Evolutionary conservation across 1,140 invertebrate genomes (phyloP).

Genomic region (Atta cephalotes): DNA sequence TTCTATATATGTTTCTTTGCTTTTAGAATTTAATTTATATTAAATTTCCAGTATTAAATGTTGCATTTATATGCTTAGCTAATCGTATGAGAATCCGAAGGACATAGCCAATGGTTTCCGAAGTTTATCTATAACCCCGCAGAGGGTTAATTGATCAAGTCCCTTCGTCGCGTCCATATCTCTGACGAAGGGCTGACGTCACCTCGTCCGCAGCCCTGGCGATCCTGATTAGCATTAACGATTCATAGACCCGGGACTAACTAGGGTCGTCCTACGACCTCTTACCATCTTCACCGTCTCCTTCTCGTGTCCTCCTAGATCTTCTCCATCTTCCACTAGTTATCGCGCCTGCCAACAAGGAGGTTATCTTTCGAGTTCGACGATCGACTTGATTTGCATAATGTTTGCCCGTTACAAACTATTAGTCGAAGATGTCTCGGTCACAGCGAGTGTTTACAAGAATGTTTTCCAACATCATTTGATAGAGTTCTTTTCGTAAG

Average conservation of each 20-base stretch:
- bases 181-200: constrained; percentile 82
- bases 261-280: constrained; percentile 81
- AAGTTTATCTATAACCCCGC: constrained; percentile 77
- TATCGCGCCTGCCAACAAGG: constrained; percentile 74
- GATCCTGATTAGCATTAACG: constrained; percentile 84
- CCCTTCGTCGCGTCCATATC: constrained; percentile 74
- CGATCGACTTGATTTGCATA: constrained; percentile 82
- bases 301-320: constrained; percentile 65
- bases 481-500: background rate
- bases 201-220: constrained; percentile 76
- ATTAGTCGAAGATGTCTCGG: constrained; percentile 22
- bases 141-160: constrained; percentile 81
- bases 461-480: background rate
- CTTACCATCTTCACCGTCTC: constrained; percentile 74
- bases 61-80: background rate
- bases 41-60: background rate
- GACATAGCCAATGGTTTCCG: constrained; percentile 59
- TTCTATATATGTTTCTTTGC: too few relatives aligned
- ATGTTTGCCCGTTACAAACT: constrained; percentile 71
- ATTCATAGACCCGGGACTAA: constrained; percentile 83
- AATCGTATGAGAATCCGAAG: constrained; percentile 31
- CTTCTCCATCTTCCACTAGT: constrained; percentile 68
- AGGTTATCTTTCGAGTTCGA: constrained; percentile 80
- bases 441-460: background rate
- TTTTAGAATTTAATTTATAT: background rate